Base-by-base conservation (phyloP, 2,888 invertebrate species). In the Allophyes oxyacanthae region DNA sequence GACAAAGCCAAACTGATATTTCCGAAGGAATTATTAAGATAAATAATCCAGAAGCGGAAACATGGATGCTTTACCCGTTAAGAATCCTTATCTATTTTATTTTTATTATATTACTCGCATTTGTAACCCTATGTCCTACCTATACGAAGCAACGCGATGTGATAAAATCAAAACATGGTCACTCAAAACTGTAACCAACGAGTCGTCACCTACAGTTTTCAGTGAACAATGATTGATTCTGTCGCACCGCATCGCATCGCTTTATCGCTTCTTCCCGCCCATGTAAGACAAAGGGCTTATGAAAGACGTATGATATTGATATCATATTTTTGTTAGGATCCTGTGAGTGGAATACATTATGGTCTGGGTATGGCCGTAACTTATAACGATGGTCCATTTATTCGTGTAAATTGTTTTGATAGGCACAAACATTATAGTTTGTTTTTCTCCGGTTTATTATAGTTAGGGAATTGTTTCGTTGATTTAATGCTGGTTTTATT, bases 1-100 rank as follows among this genome's bases (percentile, higher is more conserved):
- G 64, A 67, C 48, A 51, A 53, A 54, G 33, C 28, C 61, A 58
- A 64, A 67, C 64, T 77, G 70, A 72, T 75, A 75, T 72, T 58
- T 57, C 51, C 50, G n/a, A 59, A 74, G 40, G 60, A 74, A 75
- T 77, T 64, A 70, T 61, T 26, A 40, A 57, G 57, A 75, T 72
- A 78, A 70, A 78, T 75, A 68, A 69, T 70, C 72, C 66, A 68
- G 52, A 25, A 38, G 30, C 56, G 56, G 66, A 63, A 58, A 60
- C 49, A 64, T 56, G 46, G 43, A 50, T 45, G 51, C 50, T 56
- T 28, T 62, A 57, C 51, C 44, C 55, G 53, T 57, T 63, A 57
- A 2, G 20, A 20, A 50, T 26, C 42, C 15, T 15, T 28, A 36
- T 44, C 40, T 61, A 46, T 51, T 65, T 59, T 67, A 60, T 66